Percentiles rank a stretch among this genome's conserved stretches.
Evolutionary conservation across 2,797 vertebrate species (phyloP).

Genomic region (Cetoscarus ocellatus): DNA sequence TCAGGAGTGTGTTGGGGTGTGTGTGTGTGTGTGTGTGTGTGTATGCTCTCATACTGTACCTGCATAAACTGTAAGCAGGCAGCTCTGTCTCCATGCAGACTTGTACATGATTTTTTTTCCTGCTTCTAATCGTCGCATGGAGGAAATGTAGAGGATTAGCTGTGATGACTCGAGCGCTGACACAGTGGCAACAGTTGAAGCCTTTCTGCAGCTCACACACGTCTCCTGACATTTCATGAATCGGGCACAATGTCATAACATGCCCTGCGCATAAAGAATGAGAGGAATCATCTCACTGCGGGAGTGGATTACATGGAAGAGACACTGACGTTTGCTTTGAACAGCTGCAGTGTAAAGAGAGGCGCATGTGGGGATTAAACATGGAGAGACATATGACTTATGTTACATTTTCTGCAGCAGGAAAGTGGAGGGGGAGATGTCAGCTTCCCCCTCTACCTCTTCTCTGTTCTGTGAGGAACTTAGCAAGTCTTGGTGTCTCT

Average conservation of each 20-base stretch:
- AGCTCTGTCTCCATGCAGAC: background rate
- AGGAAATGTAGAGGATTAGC: slow-evolving; percentile 2
- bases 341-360: slow-evolving; percentile 11
- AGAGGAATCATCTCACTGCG: slow-evolving; percentile 31
- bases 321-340: slow-evolving; percentile 29
- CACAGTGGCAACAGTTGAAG: background rate
- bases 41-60: background rate
- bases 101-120: background rate
- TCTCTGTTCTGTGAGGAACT: background rate
- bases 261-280: slow-evolving; percentile 18
- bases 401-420: background rate
- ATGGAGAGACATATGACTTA: slow-evolving; percentile 2
- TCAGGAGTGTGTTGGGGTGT: background rate
- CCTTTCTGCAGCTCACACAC: slow-evolving; percentile 14
- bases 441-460: background rate
- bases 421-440: background rate
- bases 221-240: slow-evolving; percentile 34
- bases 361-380: slow-evolving; percentile 29
- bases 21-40: slow-evolving; percentile 15
- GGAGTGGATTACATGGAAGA: slow-evolving; percentile 40
- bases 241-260: slow-evolving; percentile 26
- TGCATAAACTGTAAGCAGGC: background rate
- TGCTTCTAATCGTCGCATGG: slow-evolving; percentile 6
- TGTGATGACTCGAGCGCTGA: background rate
- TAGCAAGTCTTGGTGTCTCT: background rate